Evolutionary conservation across 1,140 invertebrate species (phyloP).

Genomic region (Drosophila lowei): DNA sequence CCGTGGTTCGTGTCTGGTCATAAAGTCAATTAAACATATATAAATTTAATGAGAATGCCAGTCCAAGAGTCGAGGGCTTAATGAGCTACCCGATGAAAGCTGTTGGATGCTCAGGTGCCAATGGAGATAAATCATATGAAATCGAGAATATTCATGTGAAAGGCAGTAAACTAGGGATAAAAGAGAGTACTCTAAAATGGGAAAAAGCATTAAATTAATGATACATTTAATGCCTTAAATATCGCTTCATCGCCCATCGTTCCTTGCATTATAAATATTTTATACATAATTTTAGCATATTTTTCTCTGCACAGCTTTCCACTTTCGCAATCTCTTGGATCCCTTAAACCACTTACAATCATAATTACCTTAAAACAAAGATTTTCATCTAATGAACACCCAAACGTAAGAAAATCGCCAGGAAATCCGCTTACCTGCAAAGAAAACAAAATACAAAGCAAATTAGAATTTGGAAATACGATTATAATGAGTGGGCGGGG

Average conservation of each 20-base stretch:
- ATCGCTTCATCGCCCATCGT: too few relatives aligned
- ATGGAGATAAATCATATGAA: conserved; percentile 22
- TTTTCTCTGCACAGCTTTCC: too few relatives aligned
- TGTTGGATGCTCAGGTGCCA: conserved; percentile 23
- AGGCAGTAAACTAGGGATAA: neutral
- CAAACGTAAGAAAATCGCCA: conserved; percentile 29
- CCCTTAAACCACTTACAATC: conserved; percentile 46
- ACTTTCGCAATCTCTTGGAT: too few relatives aligned
- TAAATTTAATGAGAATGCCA: conserved; percentile 71
- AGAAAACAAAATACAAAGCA: conserved; percentile 34
- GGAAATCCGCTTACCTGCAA: conserved; percentile 75
- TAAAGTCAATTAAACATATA: conserved; percentile 80
- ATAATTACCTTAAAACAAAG: conserved; percentile 27
- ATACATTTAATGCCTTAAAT: too few relatives aligned
- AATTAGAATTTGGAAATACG: conserved; percentile 36
- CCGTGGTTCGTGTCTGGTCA: conserved; percentile 39
- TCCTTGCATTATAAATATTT: too few relatives aligned
- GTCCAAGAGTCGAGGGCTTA: conserved; percentile 40
- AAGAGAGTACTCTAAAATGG: neutral
- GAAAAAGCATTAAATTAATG: too few relatives aligned
- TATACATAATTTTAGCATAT: too few relatives aligned
- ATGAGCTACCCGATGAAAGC: conserved; percentile 42
- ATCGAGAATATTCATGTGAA: conserved; percentile 23
- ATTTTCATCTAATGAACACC: conserved; percentile 32
- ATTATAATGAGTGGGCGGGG: conserved; percentile 32